Base-by-base conservation (phyloP, 23 tunicate genomes). In the Pegea sp. region DNA sequence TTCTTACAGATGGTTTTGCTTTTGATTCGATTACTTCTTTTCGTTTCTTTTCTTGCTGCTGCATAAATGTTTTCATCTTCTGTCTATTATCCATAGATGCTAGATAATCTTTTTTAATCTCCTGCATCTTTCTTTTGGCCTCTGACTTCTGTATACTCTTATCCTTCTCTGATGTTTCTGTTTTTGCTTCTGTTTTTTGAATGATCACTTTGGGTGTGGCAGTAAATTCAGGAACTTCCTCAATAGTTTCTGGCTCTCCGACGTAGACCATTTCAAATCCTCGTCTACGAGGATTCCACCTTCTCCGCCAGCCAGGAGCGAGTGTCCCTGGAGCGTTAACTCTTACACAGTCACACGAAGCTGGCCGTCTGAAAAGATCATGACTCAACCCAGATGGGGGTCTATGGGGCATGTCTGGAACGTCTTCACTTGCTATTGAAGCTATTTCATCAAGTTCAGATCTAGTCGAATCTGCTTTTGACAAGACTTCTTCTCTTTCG, bases 191-290 rank as follows among this genome's bases (percentile, higher is more conserved):
- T 8, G 30, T 44, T 7, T 30, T 18, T 18, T 52, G 46, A 2
- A 28, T 22, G 4, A 28, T 29, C 31, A 51, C 64, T n/a, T n/a
- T n/a, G 3, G 29, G 34, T 18, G 29, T 22, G 8, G 18, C 21
- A 20, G 2, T 3, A 2, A n/a, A 11, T 16, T 38, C 46, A 16
- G 46, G 13, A 11, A 38, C 46, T 16, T 38, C 46, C 46, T 38
- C 16, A 11, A 38, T 11, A 22, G 44, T 29, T 26, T 61, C 66
- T 3, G 54, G 22, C 4, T 19, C 61, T 46, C 5, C 24, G 26
- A 63, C 26, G 25, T 29, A 16, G 11, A 63, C 33, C 43, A 33
- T 52, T 30, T 63, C 69, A 42, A 63, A 63, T 19, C 26, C n/a
- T 3, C 62, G 38, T 13, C 25, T 63, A 25, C 42, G 4, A 20